These are phyloP conservation scores for Zonitis immaculata DNA, from an alignment of 2,888 invertebrate species.

Conservation along the genomic window DNA sequence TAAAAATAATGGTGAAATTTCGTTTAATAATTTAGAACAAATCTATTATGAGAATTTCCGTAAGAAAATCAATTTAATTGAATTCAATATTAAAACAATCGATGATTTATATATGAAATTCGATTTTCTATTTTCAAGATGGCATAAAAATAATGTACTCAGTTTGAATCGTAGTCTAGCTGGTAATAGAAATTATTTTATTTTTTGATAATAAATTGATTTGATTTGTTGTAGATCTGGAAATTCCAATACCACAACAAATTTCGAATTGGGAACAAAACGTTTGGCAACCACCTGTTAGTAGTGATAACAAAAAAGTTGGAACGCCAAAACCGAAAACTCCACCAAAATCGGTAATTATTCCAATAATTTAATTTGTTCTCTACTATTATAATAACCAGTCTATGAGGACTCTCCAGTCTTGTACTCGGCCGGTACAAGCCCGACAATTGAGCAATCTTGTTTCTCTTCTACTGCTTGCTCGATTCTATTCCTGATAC, in stretches of 20 bases:
- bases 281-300: constrained; percentile 33
- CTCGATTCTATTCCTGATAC: too few species aligned
- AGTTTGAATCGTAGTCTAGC: constrained; percentile 51
- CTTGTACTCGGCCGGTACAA: too few species aligned
- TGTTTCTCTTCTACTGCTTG: too few species aligned
- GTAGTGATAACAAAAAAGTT: constrained; percentile 27
- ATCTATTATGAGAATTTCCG: constrained; percentile 38
- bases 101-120: constrained; percentile 42
- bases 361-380: too few species aligned
- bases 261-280: constrained; percentile 25
- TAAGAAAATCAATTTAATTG: constrained; percentile 36
- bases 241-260: constrained; percentile 33
- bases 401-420: too few species aligned
- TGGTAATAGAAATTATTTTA: constrained; percentile 42
- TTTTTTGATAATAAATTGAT: background rate
- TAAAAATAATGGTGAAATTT: constrained; percentile 37
- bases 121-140: constrained; percentile 40
- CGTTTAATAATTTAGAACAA: constrained; percentile 36
- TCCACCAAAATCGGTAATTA: constrained; percentile 46
- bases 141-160: constrained; percentile 45
- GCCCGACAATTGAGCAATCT: too few species aligned
- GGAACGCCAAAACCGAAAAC: constrained; percentile 51
- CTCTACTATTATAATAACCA: too few species aligned
- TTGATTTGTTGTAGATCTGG: constrained; percentile 33
- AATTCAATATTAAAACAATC: constrained; percentile 38